Evolutionary conservation across 2,888 invertebrate genomes (phyloP), one percentile per base, ranked within the genome.

Genomic region (Operophtera brumata): DNA sequence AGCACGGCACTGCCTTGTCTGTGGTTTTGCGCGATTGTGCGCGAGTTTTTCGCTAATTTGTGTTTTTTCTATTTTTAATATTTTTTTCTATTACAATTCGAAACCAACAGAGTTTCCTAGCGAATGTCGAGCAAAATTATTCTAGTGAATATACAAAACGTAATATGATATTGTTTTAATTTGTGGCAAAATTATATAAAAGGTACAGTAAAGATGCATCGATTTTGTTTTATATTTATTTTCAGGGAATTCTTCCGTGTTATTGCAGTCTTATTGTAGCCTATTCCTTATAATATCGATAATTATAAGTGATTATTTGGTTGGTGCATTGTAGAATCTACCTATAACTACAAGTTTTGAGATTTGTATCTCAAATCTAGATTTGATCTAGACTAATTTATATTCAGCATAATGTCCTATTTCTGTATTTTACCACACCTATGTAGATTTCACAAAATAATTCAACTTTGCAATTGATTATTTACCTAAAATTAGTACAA

Each of bases 141-240:
- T 49, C 49, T 47, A 59, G 56, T 32, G 57, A 52, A 57, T 47
- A 61, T 11, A 48, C 57, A 53, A 57, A 49, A 13, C 20, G 42
- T 45, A 39, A 26, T 53, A 60, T 55, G 54, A 62, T 64, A 82
- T 79, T 78, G 66, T 74, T 73, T 72, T 72, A 77, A 66, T 70
- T 68, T 62, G 59, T 66, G 58, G 62, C 66, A 70, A 69, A 78
- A 69, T 62, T 66, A 64, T 69, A 0, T 63, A 57, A 68, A 66
- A 73, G 74, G 73, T 73, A 74, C 47, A 61, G 60, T 43, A 12
- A 30, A 60, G 62, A 32, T 55, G 49, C 66, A 73, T 73, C 73
- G 73, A 73, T 73, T 72, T 20, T 20, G 20, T 20, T 20, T 73
- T 71, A 62, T 63, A 56, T 65, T 65, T 66, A 66, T 57, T 60